phyloP scores from a whole-genome alignment of 2,113 vertebrate genomes.

The Melanocharis versteri region DNA sequence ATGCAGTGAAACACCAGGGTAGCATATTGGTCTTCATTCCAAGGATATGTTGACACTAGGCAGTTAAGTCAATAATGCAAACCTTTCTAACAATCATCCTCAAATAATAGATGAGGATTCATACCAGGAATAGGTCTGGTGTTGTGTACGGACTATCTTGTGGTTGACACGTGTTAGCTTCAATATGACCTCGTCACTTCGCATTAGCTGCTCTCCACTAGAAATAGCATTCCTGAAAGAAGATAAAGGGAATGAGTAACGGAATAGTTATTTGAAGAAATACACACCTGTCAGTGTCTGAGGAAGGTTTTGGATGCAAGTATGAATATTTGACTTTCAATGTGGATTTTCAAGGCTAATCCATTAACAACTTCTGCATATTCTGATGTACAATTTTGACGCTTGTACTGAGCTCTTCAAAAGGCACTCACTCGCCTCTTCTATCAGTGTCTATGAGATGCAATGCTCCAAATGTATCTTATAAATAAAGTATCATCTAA shows the following conservation, averaged over 20 bases:
- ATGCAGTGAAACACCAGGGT: not conserved
- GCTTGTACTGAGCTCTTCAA: not conserved
- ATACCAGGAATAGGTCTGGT: not conserved
- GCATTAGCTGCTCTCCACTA: not conserved
- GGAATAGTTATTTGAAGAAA: slow-evolving; percentile 5
- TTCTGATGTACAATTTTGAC: slow-evolving; percentile 29
- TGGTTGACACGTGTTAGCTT: not conserved
- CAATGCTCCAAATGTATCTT: not conserved
- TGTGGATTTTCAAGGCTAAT: slow-evolving; percentile 11
- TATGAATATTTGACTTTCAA: slow-evolving; percentile 14
- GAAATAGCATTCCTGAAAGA: not conserved
- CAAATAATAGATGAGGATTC: not conserved
- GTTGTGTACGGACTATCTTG: not conserved
- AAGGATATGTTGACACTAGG: not conserved
- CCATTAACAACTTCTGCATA: not conserved
- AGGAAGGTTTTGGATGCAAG: not conserved
- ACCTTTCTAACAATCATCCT: not conserved
- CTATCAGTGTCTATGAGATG: not conserved
- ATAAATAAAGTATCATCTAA: slow-evolving; percentile 4
- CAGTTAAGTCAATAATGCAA: not conserved
- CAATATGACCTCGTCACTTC: not conserved
- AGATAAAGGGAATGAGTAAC: not conserved
- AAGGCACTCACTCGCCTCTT: not conserved
- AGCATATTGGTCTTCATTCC: not conserved
- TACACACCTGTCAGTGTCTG: not conserved